These are phyloP conservation scores for Ophion costatus DNA, from an alignment of 2,888 invertebrate species.

Conservation along the genomic window DNA sequence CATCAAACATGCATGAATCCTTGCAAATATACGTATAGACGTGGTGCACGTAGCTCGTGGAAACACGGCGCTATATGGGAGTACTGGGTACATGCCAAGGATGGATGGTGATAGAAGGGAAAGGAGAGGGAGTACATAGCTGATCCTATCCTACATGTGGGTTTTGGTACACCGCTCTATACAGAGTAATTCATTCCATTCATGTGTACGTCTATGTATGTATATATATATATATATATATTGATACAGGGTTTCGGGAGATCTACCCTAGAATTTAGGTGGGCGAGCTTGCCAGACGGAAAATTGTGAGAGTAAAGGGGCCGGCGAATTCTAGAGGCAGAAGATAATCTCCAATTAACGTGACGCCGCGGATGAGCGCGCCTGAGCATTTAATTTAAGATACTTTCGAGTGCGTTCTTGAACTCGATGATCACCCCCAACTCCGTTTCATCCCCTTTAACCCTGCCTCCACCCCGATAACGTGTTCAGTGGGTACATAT, in stretches of 20 bases:
- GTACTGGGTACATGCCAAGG: constrained; percentile 24
- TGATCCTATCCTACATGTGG: constrained; percentile 30
- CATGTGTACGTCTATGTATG: neutral
- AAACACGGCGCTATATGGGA: constrained; percentile 10
- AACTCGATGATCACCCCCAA: constrained; percentile 40
- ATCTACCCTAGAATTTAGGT: constrained; percentile 58
- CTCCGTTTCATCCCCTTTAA: constrained; percentile 37
- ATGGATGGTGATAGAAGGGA: constrained; percentile 6
- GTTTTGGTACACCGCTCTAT: constrained; percentile 34
- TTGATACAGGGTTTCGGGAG: constrained; percentile 8
- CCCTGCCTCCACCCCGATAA: constrained; percentile 16
- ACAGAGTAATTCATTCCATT: constrained; percentile 3
- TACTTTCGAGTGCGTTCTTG: constrained; percentile 60
- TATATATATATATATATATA: constrained; percentile 16
- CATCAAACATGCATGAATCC: constrained; percentile 17
- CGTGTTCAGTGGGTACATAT: neutral
- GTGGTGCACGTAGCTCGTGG: neutral
- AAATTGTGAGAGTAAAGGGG: constrained; percentile 46
- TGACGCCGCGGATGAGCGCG: constrained; percentile 55
- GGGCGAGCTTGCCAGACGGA: constrained; percentile 54
- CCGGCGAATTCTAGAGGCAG: constrained; percentile 19
- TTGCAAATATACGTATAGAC: constrained; percentile 17
- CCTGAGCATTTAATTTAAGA: constrained; percentile 59
- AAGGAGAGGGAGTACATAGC: neutral
- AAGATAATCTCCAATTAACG: constrained; percentile 65